These are phyloP conservation scores for Oligia latruncula DNA, from an alignment of 2,888 invertebrate species.

Conservation along the genomic window DNA sequence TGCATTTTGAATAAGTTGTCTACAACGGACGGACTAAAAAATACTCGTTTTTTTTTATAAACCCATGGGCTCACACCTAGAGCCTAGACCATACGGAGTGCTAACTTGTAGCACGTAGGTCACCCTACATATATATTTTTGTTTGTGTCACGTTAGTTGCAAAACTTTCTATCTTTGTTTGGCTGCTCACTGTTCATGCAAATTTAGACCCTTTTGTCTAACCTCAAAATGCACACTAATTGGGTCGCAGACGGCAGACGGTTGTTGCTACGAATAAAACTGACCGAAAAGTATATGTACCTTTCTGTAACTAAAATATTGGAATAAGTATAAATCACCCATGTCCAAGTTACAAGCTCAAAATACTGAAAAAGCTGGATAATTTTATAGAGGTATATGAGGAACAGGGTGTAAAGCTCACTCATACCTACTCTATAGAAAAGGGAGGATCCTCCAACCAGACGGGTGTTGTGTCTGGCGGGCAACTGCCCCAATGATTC, in stretches of 20 bases:
- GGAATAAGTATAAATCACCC: background rate
- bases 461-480: too few species aligned
- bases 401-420: too few species aligned
- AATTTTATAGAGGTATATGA: too few species aligned
- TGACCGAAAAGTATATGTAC: background rate
- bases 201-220: background rate
- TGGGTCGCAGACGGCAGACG: slow-evolving; percentile 25
- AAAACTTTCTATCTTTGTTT: background rate
- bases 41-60: background rate
- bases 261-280: background rate
- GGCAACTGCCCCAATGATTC: too few species aligned
- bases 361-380: too few species aligned
- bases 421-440: too few species aligned
- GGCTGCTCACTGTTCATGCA: slow-evolving; percentile 1
- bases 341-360: background rate
- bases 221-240: slow-evolving; percentile 32
- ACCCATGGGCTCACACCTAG: background rate
- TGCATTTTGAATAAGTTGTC: background rate
- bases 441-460: too few species aligned
- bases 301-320: background rate
- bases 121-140: background rate
- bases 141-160: background rate
- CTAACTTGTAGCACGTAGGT: background rate
- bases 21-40: background rate
- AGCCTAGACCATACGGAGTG: background rate